These are phyloP conservation scores for Drosophila pachea DNA, from an alignment of 1,140 invertebrate genomes.

Conservation along the genomic window DNA sequence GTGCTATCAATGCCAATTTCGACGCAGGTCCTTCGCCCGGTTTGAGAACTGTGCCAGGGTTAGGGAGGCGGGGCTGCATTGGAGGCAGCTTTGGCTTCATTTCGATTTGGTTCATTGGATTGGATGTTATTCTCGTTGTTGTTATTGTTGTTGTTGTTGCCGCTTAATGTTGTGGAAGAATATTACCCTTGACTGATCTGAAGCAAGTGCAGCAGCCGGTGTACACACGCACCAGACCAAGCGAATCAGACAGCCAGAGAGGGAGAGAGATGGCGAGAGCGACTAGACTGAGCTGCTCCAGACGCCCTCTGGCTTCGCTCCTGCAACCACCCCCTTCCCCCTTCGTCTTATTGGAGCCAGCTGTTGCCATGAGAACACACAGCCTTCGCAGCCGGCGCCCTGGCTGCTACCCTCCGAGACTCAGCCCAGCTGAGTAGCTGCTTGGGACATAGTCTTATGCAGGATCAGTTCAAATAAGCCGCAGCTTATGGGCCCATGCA, in stretches of 20 bases:
- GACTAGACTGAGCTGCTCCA: not conserved
- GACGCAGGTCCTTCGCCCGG: not conserved
- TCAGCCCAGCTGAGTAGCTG: no score
- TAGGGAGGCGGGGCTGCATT: not conserved
- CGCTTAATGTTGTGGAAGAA: constrained; percentile 69
- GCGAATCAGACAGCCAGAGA: not conserved
- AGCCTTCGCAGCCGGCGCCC: not conserved
- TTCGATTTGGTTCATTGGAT: constrained; percentile 7
- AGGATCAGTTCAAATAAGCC: no score
- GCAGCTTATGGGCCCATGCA: no score
- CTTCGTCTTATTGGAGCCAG: not conserved
- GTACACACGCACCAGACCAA: not conserved
- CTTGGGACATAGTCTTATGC: no score
- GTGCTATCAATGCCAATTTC: constrained; percentile 8
- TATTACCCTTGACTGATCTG: constrained; percentile 59
- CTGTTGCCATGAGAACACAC: not conserved
- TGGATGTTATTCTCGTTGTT: not conserved
- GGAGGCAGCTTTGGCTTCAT: constrained; percentile 1
- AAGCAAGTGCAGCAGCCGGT: constrained; percentile 18
- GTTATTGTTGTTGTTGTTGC: constrained; percentile 17
- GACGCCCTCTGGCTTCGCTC: not conserved
- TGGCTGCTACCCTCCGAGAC: no score
- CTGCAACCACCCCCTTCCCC: not conserved
- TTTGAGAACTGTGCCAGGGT: not conserved
- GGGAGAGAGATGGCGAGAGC: not conserved